Conservation (phyloP, 1,140 invertebrate species). For the Phymorhynchus buccinoides region DNA sequence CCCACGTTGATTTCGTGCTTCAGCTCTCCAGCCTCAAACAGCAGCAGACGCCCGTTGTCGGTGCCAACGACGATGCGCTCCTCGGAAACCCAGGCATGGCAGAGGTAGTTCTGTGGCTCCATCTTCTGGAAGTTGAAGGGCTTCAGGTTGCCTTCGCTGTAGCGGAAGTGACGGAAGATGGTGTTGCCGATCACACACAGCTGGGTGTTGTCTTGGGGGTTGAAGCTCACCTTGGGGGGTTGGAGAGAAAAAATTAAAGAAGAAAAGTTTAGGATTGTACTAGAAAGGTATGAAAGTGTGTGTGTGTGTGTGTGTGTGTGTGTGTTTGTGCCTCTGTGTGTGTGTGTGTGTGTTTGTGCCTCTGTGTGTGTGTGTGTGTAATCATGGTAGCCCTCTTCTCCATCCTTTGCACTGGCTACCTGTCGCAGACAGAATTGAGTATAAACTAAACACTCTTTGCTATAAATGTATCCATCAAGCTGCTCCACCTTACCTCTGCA, state of each 20-base stretch:
- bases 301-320: not conserved
- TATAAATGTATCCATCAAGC: no score
- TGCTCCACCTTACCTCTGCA: no score
- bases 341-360: no score
- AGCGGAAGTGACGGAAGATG: conserved; percentile 84
- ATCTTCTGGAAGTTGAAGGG: conserved; percentile 88
- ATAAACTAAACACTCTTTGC: no score
- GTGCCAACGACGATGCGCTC: conserved; percentile 86
- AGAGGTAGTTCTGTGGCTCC: conserved; percentile 82
- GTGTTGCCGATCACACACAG: conserved; percentile 83
- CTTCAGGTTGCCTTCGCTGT: conserved; percentile 85
- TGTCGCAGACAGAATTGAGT: no score
- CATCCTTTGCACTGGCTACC: no score
- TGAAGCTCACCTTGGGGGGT: conserved; percentile 78
- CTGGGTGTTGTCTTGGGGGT: conserved; percentile 84
- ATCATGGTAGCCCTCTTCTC: no score
- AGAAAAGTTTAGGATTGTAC: not conserved
- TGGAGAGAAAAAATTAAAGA: not conserved
- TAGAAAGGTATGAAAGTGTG: not conserved
- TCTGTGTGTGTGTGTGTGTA: no score
- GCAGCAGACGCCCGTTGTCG: conserved; percentile 81
- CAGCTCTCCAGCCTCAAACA: conserved; percentile 86
- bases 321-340: no score
- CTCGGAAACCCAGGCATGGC: conserved; percentile 78
- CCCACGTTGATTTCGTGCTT: conserved; percentile 74